Evolutionary conservation across 1,140 invertebrate genomes (phyloP).

Genomic region (Hycleus phaleratus): DNA sequence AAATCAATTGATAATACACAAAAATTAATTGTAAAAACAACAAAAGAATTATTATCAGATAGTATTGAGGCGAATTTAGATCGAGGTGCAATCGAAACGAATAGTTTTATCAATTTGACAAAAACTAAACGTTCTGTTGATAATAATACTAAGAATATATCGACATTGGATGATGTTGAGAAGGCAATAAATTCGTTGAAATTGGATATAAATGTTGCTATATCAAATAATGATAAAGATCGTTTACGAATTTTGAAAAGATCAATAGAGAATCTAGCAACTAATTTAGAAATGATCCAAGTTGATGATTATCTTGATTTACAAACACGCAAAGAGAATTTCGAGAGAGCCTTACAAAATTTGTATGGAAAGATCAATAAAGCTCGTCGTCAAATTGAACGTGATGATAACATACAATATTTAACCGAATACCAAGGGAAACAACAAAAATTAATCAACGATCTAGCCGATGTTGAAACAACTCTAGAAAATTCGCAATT

Average conservation of each 20-base stretch:
- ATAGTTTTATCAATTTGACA: too few species aligned
- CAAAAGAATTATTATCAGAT: too few species aligned
- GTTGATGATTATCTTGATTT: constrained; percentile 12
- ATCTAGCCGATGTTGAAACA: constrained; percentile 20
- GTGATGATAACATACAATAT: constrained; percentile 7
- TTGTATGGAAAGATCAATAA: constrained; percentile 18
- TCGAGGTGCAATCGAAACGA: too few species aligned
- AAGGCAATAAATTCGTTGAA: background rate
- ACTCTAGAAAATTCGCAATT: background rate
- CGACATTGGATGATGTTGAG: background rate
- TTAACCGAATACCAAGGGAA: constrained; percentile 9
- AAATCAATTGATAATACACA: too few species aligned
- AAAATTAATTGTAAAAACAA: too few species aligned
- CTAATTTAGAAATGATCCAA: constrained; percentile 21
- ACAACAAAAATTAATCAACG: constrained; percentile 10
- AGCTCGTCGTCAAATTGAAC: constrained; percentile 12
- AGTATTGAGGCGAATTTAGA: too few species aligned
- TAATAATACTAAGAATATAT: too few species aligned
- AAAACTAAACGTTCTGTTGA: background rate
- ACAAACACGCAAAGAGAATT: constrained; percentile 14
- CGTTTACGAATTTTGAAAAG: background rate
- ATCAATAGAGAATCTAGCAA: constrained; percentile 11
- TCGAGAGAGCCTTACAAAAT: constrained; percentile 7
- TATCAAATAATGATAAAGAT: background rate
- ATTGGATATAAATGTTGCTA: background rate